A percentile compares a stretch with the other conserved stretches of the same genome.
Evolutionary conservation across 2,113 vertebrate genomes (phyloP).

Genomic region (Syngnathus typhle): DNA sequence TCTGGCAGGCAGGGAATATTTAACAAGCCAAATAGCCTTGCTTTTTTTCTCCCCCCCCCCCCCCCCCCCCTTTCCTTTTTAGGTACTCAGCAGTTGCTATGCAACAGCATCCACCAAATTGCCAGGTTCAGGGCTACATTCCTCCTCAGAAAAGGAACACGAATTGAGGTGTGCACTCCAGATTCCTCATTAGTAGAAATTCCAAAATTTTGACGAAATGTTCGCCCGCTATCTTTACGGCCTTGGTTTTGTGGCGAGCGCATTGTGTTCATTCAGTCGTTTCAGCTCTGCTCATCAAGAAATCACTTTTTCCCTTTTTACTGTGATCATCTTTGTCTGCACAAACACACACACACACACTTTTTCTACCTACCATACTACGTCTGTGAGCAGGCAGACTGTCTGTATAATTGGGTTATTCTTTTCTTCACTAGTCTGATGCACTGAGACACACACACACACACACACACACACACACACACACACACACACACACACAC

Average conservation of each 20-base stretch:
- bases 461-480: not conserved
- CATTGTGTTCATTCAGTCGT: constrained; percentile 33
- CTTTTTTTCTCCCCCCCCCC: constrained; percentile 14
- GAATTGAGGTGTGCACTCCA: constrained; percentile 32
- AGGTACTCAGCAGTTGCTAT: constrained; percentile 66
- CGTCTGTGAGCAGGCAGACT: constrained; percentile 67
- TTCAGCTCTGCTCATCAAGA: constrained; percentile 39
- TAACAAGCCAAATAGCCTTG: constrained; percentile 59
- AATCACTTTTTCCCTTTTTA: constrained; percentile 37
- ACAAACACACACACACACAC: constrained; percentile 9
- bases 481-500: constrained; percentile 32
- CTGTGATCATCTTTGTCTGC: constrained; percentile 46
- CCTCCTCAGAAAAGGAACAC: constrained; percentile 30
- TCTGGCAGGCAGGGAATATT: constrained; percentile 58
- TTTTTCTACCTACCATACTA: constrained; percentile 47
- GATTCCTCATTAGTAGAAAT: constrained; percentile 54
- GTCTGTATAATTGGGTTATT: constrained; percentile 70
- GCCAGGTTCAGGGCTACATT: constrained; percentile 57
- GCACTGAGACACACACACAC: constrained; percentile 52
- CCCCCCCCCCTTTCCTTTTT: constrained; percentile 29
- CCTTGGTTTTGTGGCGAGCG: constrained; percentile 40
- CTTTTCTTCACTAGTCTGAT: constrained; percentile 65
- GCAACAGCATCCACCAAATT: constrained; percentile 66
- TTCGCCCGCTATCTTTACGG: constrained; percentile 27
- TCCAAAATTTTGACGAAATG: constrained; percentile 30